phyloP scores from a whole-genome alignment of 2,113 vertebrate genomes.

The Perognathus longimembris region DNA sequence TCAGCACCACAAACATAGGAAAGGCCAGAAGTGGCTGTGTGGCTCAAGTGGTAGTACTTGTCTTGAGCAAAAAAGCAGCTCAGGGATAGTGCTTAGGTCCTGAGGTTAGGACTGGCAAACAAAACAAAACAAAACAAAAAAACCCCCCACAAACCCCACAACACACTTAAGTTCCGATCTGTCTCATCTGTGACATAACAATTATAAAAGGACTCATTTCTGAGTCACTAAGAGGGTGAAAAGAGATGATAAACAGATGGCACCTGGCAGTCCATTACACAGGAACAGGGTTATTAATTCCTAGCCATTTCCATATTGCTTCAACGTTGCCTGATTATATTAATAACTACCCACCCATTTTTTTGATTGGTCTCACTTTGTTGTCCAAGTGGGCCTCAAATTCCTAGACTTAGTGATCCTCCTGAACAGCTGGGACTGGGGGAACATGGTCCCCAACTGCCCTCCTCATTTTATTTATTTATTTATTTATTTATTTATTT shows the following conservation, averaged over 20 bases:
- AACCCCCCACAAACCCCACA: too few relatives aligned
- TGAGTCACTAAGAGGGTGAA: neutral
- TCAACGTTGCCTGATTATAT: too few relatives aligned
- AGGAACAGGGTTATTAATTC: neutral
- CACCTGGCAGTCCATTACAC: neutral
- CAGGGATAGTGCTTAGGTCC: too few relatives aligned
- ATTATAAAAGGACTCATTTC: neutral
- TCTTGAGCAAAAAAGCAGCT: too few relatives aligned
- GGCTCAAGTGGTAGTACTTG: too few relatives aligned
- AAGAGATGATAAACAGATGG: neutral
- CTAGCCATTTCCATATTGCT: neutral
- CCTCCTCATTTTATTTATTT: too few relatives aligned
- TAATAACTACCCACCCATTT: neutral
- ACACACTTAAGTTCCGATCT: neutral
- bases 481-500: too few relatives aligned
- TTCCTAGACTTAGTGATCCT: neutral
- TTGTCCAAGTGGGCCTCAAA: neutral
- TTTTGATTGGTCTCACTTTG: neutral
- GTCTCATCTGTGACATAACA: neutral
- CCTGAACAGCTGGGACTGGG: neutral
- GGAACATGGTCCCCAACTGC: neutral
- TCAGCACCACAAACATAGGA: too few relatives aligned
- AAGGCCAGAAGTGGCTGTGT: too few relatives aligned
- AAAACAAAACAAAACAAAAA: too few relatives aligned
- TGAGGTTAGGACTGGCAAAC: too few relatives aligned